A percentile compares a stretch with the other conserved stretches of the same genome.
Evolutionary conservation across 2,113 vertebrate genomes (phyloP).

Genomic region (Rhineura floridana): DNA sequence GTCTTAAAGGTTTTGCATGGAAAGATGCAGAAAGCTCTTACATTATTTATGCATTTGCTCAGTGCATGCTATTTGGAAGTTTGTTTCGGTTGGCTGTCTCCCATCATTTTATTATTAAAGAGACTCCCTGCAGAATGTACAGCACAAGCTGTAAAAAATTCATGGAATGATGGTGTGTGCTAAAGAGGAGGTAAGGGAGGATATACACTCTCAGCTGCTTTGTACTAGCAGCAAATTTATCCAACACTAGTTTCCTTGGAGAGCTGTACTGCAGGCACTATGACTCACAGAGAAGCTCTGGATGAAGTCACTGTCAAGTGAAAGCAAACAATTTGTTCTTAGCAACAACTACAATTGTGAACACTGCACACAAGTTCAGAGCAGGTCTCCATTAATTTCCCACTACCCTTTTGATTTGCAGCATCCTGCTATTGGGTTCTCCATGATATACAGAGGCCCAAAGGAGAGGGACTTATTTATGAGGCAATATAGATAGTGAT

Average conservation of each 20-base stretch:
- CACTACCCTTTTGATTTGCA: constrained; percentile 7
- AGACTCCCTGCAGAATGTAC: not conserved
- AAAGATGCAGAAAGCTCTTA: not conserved
- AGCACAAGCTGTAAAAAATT: constrained; percentile 11
- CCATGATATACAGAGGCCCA: not conserved
- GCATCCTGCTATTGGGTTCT: not conserved
- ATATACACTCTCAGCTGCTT: constrained; percentile 39
- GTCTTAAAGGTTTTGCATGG: not conserved
- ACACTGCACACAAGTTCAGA: constrained; percentile 35
- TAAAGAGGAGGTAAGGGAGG: not conserved
- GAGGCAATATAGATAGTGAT: constrained; percentile 5
- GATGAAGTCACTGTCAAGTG: constrained; percentile 67
- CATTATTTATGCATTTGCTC: constrained; percentile 12
- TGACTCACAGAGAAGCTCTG: constrained; percentile 68
- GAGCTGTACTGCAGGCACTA: constrained; percentile 18
- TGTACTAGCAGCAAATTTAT: not conserved
- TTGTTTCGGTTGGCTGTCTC: constrained; percentile 20
- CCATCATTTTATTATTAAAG: not conserved
- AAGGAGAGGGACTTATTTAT: constrained; percentile 1
- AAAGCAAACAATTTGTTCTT: constrained; percentile 52
- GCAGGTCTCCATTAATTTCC: not conserved
- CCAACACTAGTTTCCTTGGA: constrained; percentile 21
- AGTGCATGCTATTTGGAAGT: not conserved
- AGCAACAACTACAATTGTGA: constrained; percentile 51
- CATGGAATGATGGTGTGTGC: not conserved